Evolutionary conservation across 2,797 vertebrate species (phyloP).

Genomic region (Myotis daubentonii): DNA sequence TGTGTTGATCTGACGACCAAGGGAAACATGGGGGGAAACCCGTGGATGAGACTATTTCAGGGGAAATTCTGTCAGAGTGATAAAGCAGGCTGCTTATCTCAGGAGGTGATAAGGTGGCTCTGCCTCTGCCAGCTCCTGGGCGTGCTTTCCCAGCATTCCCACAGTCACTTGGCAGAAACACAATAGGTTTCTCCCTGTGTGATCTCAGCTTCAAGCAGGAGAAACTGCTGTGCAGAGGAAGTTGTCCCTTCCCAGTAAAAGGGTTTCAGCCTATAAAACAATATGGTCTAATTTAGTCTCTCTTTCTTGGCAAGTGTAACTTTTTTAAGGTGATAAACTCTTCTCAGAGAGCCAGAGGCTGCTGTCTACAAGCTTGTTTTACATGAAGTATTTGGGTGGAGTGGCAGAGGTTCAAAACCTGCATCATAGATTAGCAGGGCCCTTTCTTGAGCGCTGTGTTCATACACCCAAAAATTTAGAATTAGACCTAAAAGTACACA

Average conservation of each 20-base stretch:
- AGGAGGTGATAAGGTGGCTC: neutral
- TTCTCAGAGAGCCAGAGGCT: neutral
- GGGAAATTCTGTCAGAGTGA: neutral
- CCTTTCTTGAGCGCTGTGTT: slow-evolving; percentile 15
- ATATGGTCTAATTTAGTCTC: neutral
- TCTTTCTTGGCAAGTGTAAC: neutral
- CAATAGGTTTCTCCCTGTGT: slow-evolving; percentile 57
- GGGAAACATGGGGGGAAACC: neutral
- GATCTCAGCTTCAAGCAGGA: slow-evolving; percentile 58
- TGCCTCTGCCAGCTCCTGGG: neutral
- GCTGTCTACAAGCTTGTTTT: neutral
- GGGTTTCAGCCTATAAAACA: neutral
- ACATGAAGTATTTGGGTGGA: neutral
- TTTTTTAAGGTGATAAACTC: neutral
- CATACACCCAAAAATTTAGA: neutral
- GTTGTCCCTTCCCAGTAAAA: slow-evolving; percentile 26
- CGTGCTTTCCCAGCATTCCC: neutral
- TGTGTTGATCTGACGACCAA: slow-evolving; percentile 10
- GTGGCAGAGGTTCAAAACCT: neutral
- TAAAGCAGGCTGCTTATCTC: slow-evolving; percentile 35
- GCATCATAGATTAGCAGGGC: neutral
- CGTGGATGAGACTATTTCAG: neutral
- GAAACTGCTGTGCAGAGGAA: slow-evolving; percentile 41
- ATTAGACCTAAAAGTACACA: neutral
- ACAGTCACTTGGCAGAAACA: slow-evolving; percentile 51